phyloP scores from a whole-genome alignment of 2,888 invertebrate species.

The Ophioninae sp. region DNA sequence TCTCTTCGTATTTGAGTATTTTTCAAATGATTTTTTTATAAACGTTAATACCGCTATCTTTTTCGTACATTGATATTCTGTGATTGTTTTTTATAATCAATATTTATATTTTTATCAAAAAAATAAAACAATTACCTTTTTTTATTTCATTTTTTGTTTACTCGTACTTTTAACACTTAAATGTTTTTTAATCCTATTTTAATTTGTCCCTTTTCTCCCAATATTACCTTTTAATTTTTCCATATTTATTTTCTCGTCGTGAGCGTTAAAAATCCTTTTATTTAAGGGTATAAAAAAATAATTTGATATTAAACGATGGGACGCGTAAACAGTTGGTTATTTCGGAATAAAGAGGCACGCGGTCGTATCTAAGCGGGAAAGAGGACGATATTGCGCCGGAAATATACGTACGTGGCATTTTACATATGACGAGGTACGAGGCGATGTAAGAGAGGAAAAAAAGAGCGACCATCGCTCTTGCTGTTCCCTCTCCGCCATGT shows the following conservation, averaged over 20 bases:
- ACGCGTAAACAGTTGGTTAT: conserved; percentile 8
- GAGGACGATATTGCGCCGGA: conserved; percentile 42
- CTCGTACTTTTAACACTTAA: background rate
- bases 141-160: too few species aligned
- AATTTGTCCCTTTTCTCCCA: background rate
- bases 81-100: too few species aligned
- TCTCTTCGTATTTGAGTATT: too few species aligned
- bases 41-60: too few species aligned
- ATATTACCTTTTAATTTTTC: background rate
- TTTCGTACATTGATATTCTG: too few species aligned
- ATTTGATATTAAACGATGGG: background rate
- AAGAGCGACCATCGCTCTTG: conserved; percentile 54
- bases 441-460: conserved; percentile 24
- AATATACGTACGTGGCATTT: conserved; percentile 36
- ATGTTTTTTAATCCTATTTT: background rate
- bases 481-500: conserved; percentile 31
- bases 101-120: too few species aligned
- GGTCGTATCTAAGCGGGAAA: background rate
- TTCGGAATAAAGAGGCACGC: conserved; percentile 13
- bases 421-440: conserved; percentile 43
- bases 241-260: background rate
- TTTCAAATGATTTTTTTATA: too few species aligned
- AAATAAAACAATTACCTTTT: too few species aligned
- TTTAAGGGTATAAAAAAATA: background rate
- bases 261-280: background rate